phyloP scores from a whole-genome alignment of 2,888 invertebrate genomes.

The Chrysotoxum bicinctum region DNA sequence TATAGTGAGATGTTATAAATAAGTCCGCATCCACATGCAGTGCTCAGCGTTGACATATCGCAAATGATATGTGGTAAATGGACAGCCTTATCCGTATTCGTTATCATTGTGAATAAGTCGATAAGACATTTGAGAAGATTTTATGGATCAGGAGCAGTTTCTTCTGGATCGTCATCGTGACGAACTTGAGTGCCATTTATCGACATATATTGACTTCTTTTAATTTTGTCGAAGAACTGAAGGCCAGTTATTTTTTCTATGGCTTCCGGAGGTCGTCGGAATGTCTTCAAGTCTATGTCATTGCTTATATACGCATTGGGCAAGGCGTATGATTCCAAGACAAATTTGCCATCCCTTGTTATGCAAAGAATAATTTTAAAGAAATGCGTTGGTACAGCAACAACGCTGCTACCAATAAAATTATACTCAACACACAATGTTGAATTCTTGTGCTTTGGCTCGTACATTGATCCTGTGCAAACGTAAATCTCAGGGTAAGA shows the following conservation, averaged over 20 bases:
- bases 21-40: conserved; percentile 15
- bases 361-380: conserved; percentile 95
- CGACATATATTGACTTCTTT: conserved; percentile 84
- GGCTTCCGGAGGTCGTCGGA: conserved; percentile 92
- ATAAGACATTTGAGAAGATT: background rate
- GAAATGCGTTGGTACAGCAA: conserved; percentile 98
- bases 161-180: background rate
- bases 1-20: conserved; percentile 40
- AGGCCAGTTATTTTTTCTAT: conserved; percentile 95
- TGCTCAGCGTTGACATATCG: conserved; percentile 20
- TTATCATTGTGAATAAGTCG: background rate
- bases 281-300: conserved; percentile 87
- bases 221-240: conserved; percentile 92
- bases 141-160: background rate
- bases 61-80: conserved; percentile 21
- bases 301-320: conserved; percentile 93
- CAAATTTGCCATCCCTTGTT: conserved; percentile 86
- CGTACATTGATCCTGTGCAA: conserved; percentile 94
- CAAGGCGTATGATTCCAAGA: conserved; percentile 96
- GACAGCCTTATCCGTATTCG: conserved; percentile 6
- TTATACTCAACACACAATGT: conserved; percentile 94
- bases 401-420: conserved; percentile 94
- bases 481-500: conserved; percentile 91
- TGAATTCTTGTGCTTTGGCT: conserved; percentile 90
- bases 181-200: conserved; percentile 44